These are phyloP conservation scores for Bedellia somnulentella DNA, from an alignment of 2,888 invertebrate species.

Conservation along the genomic window DNA sequence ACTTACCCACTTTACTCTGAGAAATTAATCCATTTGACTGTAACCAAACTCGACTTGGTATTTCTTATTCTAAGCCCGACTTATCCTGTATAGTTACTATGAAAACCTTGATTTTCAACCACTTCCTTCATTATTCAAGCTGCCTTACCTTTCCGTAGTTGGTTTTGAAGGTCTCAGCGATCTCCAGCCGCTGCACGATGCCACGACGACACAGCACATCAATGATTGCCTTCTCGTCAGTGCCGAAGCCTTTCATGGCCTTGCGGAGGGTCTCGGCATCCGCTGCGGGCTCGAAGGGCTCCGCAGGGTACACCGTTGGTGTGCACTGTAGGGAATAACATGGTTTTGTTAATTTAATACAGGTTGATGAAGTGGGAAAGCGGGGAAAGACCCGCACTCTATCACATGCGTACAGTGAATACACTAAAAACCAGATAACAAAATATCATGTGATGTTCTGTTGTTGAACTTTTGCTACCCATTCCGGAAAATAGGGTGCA, in stretches of 20 bases:
- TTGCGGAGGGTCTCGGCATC: conserved; percentile 84
- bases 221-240: conserved; percentile 90
- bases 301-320: conserved; percentile 85
- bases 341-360: not conserved
- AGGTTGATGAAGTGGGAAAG: not conserved
- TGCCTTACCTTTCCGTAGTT: conserved; percentile 80
- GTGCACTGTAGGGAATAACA: conserved; percentile 65
- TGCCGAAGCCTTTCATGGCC: conserved; percentile 93
- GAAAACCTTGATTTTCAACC: too few species aligned
- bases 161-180: conserved; percentile 89
- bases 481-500: too few species aligned
- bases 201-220: conserved; percentile 86
- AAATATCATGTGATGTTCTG: too few species aligned
- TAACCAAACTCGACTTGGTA: too few species aligned
- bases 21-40: too few species aligned
- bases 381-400: too few species aligned
- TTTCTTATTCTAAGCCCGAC: too few species aligned
- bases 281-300: conserved; percentile 81
- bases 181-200: conserved; percentile 87
- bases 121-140: not conserved
- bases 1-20: too few species aligned
- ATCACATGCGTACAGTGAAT: too few species aligned
- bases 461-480: too few species aligned
- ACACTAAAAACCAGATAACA: too few species aligned
- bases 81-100: too few species aligned